Evolutionary conservation across 2,797 vertebrate species (phyloP).

Genomic region (Malacoraja senta): DNA sequence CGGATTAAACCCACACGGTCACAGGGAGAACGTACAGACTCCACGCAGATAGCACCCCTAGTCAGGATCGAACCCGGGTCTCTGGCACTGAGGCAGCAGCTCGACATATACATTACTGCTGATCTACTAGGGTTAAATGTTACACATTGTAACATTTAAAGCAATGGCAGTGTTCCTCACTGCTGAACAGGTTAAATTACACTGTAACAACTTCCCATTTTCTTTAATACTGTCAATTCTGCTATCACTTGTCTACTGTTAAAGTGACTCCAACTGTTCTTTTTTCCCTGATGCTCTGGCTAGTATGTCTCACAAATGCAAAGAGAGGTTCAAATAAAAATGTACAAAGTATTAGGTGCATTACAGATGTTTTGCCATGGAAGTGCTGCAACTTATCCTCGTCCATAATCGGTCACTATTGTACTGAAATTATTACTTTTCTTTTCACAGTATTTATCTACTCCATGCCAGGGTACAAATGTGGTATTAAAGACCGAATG

Average conservation of each 20-base stretch:
- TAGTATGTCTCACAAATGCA: neutral
- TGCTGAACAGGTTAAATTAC: neutral
- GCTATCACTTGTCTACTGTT: neutral
- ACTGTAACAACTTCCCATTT: neutral
- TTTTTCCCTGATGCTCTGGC: neutral
- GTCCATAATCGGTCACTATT: neutral
- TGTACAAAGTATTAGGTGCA: neutral
- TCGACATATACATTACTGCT: neutral
- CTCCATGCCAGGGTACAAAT: constrained; percentile 97
- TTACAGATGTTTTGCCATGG: neutral
- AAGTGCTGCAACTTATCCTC: too few relatives aligned
- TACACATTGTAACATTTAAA: neutral
- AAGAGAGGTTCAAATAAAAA: neutral
- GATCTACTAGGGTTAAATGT: neutral
- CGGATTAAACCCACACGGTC: too few relatives aligned
- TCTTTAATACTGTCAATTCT: neutral
- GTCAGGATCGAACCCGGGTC: too few relatives aligned
- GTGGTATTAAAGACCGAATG: constrained; percentile 96
- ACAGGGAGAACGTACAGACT: too few relatives aligned
- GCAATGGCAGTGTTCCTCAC: neutral
- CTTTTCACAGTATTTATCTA: constrained; percentile 83
- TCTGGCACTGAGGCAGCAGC: too few relatives aligned
- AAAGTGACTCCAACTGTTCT: neutral
- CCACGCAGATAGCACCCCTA: too few relatives aligned
- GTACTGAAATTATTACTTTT: neutral